phyloP scores from a whole-genome alignment of 1,140 invertebrate genomes.

The Temnothorax curvispinosus region DNA sequence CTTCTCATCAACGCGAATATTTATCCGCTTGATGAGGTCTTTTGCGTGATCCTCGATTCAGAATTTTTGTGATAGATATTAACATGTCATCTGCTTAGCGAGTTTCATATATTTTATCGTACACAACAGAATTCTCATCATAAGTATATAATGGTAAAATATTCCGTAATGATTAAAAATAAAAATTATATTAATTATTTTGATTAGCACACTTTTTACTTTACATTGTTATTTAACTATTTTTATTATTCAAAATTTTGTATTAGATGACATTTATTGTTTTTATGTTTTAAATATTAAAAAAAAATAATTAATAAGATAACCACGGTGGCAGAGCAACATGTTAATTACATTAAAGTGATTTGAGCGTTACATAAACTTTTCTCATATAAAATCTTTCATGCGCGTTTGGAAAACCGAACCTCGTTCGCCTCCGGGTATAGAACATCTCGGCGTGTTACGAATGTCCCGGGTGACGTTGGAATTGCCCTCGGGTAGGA shows the following conservation, averaged over 20 bases:
- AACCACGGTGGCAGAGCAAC: not conserved
- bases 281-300: not conserved
- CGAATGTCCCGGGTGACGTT: conserved; percentile 76
- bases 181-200: conserved; percentile 1
- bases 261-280: not conserved
- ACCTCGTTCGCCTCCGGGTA: conserved; percentile 84
- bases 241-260: not conserved
- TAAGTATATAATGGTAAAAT: not conserved
- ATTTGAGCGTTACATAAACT: not conserved
- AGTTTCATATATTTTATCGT: not conserved
- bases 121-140: not conserved
- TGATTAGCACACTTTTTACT: not conserved
- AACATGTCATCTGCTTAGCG: not conserved
- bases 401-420: conserved; percentile 1
- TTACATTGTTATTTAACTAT: not conserved
- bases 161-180: not conserved
- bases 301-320: not conserved
- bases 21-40: not conserved
- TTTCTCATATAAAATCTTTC: not conserved
- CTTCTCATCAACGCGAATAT: not conserved
- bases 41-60: not conserved
- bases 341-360: not conserved
- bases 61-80: not conserved
- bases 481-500: conserved; percentile 72
- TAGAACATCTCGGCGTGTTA: conserved; percentile 81